These are phyloP conservation scores for Harpegnathos saltator DNA, from an alignment of 1,140 invertebrate species.

Conservation along the genomic window DNA sequence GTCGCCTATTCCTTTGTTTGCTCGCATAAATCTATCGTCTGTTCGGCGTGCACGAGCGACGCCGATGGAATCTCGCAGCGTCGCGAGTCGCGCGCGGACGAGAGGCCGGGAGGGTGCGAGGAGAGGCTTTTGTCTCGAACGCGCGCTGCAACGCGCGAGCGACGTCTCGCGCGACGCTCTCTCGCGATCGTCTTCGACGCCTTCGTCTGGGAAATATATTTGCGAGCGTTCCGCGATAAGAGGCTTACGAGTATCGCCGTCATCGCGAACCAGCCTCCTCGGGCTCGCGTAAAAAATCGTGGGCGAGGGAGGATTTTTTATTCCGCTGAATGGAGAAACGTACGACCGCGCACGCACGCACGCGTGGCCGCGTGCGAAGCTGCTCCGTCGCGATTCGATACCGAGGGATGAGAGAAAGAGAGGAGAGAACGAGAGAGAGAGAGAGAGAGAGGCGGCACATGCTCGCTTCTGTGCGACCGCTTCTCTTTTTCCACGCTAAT, in stretches of 20 bases:
- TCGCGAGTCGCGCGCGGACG: neutral
- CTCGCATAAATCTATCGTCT: too few species aligned
- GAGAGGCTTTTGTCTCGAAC: constrained; percentile 34
- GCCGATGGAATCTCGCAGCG: constrained; percentile 30
- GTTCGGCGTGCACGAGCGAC: neutral
- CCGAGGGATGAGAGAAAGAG: neutral
- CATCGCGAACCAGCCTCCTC: too few species aligned
- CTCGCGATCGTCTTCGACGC: too few species aligned
- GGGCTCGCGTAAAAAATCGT: neutral
- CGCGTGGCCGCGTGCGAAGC: neutral
- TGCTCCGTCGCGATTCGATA: constrained; percentile 15
- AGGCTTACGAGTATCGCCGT: constrained; percentile 26
- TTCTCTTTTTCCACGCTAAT: neutral
- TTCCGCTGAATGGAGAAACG: too few species aligned
- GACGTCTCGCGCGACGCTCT: neutral
- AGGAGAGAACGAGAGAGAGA: too few species aligned
- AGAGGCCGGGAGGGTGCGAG: neutral
- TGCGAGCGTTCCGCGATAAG: constrained; percentile 35
- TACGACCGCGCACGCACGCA: too few species aligned
- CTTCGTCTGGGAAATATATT: constrained; percentile 11
- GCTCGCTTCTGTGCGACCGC: neutral
- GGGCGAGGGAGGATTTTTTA: constrained; percentile 27
- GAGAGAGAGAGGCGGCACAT: too few species aligned
- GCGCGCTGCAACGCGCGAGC: constrained; percentile 7
- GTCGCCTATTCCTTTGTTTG: too few species aligned